A percentile compares a stretch with the other conserved stretches of the same genome.
Conservation (phyloP, 23 tunicate species). For the Corella eumyota region DNA sequence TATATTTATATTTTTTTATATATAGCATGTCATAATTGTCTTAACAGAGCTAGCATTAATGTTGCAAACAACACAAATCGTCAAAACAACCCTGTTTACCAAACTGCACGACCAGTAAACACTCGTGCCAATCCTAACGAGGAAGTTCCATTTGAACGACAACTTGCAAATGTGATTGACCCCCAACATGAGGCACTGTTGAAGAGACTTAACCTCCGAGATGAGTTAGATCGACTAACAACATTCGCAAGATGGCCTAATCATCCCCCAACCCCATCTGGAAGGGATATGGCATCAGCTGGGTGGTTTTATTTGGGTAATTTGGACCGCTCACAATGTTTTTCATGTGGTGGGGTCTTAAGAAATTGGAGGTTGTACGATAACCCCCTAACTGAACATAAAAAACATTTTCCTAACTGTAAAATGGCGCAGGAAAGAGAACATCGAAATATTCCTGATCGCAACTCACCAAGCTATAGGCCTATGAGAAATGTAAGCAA, state of each 20-base stretch:
- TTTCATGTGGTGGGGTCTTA: background rate
- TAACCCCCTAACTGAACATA: background rate
- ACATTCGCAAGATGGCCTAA: background rate
- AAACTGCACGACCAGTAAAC: too few species aligned
- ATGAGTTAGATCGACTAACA: background rate
- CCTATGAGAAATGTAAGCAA: too few species aligned
- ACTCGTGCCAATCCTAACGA: too few species aligned
- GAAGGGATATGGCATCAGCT: background rate
- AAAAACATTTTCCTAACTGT: slow-evolving; percentile 1
- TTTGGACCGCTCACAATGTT: slow-evolving; percentile 7
- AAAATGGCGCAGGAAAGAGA: slow-evolving; percentile 4
- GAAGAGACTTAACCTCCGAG: background rate
- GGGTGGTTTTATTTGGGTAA: slow-evolving; percentile 7
- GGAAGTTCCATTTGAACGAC: background rate
- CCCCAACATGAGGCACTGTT: slow-evolving; percentile 1
- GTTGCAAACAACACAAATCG: too few species aligned
- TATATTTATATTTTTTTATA: too few species aligned
- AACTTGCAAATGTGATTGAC: slow-evolving; percentile 1
- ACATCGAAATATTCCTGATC: background rate
- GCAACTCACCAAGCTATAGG: background rate
- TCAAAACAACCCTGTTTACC: too few species aligned
- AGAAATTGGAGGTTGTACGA: slow-evolving; percentile 3
- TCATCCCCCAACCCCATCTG: background rate
- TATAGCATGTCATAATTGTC: too few species aligned
- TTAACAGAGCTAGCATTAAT: too few species aligned